These are phyloP conservation scores for Lynx canadensis DNA, from an alignment of 2,113 vertebrate species.

Conservation along the genomic window DNA sequence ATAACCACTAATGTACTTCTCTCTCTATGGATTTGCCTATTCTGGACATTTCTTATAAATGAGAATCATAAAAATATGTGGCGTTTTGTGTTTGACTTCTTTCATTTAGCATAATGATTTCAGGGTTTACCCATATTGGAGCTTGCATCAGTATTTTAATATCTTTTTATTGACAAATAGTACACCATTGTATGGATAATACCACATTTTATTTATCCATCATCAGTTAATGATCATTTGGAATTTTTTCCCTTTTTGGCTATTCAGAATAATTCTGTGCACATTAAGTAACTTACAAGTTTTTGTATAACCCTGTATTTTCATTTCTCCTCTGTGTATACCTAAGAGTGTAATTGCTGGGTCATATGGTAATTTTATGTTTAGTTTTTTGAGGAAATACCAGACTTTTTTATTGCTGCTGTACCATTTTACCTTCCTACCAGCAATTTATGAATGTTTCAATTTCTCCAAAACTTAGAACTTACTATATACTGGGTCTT, in stretches of 20 bases:
- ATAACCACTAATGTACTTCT: background rate
- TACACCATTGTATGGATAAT: background rate
- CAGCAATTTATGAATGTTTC: background rate
- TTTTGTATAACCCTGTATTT: slow-evolving; percentile 16
- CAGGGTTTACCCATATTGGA: background rate
- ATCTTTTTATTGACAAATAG: slow-evolving; percentile 14
- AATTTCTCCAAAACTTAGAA: background rate
- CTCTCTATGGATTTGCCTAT: background rate
- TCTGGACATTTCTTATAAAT: background rate
- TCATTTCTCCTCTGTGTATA: background rate
- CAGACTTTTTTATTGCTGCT: background rate
- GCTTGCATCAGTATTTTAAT: background rate
- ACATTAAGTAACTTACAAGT: background rate
- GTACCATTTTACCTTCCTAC: background rate
- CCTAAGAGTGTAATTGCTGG: background rate
- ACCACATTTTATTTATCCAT: background rate
- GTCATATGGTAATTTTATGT: background rate
- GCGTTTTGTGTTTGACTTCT: background rate
- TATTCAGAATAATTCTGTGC: background rate
- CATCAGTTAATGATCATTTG: background rate
- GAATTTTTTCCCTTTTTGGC: background rate
- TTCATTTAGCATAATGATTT: background rate
- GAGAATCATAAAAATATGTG: background rate
- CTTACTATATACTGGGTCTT: background rate
- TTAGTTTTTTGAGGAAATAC: slow-evolving; percentile 4